These are phyloP conservation scores for Cyclopterus lumpus DNA, from an alignment of 2,797 vertebrate species.

Conservation along the genomic window DNA sequence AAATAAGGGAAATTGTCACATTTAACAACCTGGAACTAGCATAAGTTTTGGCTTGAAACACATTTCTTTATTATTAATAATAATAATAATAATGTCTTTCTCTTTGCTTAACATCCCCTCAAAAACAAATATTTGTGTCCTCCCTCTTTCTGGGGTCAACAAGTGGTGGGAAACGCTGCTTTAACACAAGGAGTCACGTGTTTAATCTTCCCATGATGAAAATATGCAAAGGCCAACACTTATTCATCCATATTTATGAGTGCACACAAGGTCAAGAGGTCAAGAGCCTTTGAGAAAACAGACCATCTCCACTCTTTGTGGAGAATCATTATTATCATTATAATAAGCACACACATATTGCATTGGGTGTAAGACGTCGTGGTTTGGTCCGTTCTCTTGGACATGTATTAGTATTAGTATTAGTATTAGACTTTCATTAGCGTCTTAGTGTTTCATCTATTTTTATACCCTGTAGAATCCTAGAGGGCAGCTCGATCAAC, in stretches of 20 bases:
- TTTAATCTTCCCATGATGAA: slow-evolving; percentile 53
- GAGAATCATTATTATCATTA: background rate
- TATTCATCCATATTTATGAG: slow-evolving; percentile 56
- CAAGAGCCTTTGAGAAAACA: slow-evolving; percentile 57
- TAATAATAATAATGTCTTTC: slow-evolving; percentile 8
- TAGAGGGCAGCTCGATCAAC: background rate
- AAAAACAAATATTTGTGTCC: slow-evolving; percentile 28
- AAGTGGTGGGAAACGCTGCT: slow-evolving; percentile 63
- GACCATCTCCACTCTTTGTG: slow-evolving; percentile 8
- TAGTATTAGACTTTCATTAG: background rate
- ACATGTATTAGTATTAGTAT: background rate
- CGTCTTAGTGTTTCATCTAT: background rate
- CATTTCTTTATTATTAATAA: no score
- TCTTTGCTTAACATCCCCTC: slow-evolving; percentile 9
- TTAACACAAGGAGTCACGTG: slow-evolving; percentile 11
- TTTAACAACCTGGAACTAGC: no score
- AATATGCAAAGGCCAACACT: slow-evolving; percentile 57
- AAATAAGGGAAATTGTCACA: no score
- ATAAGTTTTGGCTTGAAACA: no score
- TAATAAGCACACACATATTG: background rate
- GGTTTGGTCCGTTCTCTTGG: slow-evolving; percentile 2
- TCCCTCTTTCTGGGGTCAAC: slow-evolving; percentile 39
- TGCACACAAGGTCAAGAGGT: slow-evolving; percentile 41
- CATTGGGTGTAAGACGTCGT: background rate
- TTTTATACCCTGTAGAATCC: background rate